Conservation (phyloP, 1,140 invertebrate species). For the Tenebrio molitor region DNA sequence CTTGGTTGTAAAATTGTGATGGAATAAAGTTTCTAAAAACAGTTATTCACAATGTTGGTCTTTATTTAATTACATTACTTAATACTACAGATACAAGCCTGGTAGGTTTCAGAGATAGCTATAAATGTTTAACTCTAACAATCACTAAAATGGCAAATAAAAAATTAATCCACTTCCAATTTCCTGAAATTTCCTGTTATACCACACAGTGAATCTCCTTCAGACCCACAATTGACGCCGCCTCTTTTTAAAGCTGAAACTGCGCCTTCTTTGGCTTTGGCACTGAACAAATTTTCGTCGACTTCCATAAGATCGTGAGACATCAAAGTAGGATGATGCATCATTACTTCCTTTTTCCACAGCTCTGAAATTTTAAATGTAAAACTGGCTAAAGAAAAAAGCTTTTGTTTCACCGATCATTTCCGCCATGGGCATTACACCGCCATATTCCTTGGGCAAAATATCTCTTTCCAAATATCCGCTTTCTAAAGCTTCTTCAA, state of each 20-base stretch:
- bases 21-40: neutral
- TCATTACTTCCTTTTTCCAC: conserved; percentile 69
- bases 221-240: conserved; percentile 70
- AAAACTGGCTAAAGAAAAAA: neutral
- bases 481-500: conserved; percentile 71
- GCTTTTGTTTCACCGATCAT: conserved; percentile 81
- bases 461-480: conserved; percentile 75
- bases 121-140: too few relatives aligned
- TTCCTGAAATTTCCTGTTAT: conserved; percentile 84
- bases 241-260: conserved; percentile 75
- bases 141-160: too few relatives aligned
- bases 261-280: conserved; percentile 76
- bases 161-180: conserved; percentile 80
- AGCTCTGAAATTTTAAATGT: conserved; percentile 57
- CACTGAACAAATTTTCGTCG: conserved; percentile 63
- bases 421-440: conserved; percentile 82
- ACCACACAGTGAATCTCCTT: conserved; percentile 76
- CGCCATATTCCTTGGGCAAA: conserved; percentile 86
- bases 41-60: too few relatives aligned
- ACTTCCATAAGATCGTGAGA: conserved; percentile 72
- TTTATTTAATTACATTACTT: too few relatives aligned
- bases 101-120: too few relatives aligned
- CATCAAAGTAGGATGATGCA: conserved; percentile 66
- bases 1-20: too few relatives aligned
- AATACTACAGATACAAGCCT: too few relatives aligned